These are phyloP conservation scores for Dolichoris vasculosae DNA, from an alignment of 1,140 invertebrate species.

Conservation along the genomic window DNA sequence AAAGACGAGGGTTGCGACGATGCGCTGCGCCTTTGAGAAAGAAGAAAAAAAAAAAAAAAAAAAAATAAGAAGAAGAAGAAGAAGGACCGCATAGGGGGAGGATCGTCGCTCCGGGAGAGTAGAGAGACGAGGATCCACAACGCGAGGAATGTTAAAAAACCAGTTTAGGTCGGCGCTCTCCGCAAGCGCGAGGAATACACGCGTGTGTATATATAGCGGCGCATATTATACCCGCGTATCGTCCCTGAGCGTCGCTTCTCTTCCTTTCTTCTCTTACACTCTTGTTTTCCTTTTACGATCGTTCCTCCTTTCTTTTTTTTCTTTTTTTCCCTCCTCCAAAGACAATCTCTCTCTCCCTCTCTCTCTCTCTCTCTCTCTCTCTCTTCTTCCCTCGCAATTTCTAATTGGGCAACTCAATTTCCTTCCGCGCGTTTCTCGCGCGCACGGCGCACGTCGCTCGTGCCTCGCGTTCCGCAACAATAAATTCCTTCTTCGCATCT, in stretches of 20 bases:
- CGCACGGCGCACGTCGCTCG: conserved; percentile 46
- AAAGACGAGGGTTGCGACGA: conserved; percentile 20
- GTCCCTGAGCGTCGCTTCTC: conserved; percentile 28
- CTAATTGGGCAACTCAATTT: conserved; percentile 70
- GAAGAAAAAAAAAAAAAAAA: neutral
- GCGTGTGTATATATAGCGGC: neutral
- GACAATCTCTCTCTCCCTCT: neutral
- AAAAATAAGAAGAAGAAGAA: neutral
- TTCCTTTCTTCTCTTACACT: conserved; percentile 17
- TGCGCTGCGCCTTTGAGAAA: neutral
- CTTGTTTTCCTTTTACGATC: conserved; percentile 4
- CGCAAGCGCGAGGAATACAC: neutral
- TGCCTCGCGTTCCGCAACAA: conserved; percentile 22
- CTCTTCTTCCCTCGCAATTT: conserved; percentile 54
- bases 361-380: neutral
- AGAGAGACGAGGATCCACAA: conserved; percentile 25
- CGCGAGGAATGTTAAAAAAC: conserved; percentile 54
- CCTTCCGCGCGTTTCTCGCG: conserved; percentile 65
- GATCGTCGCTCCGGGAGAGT: conserved; percentile 27
- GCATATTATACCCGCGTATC: conserved; percentile 15
- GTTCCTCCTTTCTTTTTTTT: conserved; percentile 20
- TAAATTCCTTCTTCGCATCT: conserved; percentile 22
- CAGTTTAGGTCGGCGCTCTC: conserved; percentile 47
- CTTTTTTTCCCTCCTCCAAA: neutral
- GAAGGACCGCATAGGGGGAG: conserved; percentile 18